Percentiles rank a stretch among this genome's conserved stretches.
Evolutionary conservation across 1,140 invertebrate genomes (phyloP).

Genomic region (Pseudomyrmex concolor): DNA sequence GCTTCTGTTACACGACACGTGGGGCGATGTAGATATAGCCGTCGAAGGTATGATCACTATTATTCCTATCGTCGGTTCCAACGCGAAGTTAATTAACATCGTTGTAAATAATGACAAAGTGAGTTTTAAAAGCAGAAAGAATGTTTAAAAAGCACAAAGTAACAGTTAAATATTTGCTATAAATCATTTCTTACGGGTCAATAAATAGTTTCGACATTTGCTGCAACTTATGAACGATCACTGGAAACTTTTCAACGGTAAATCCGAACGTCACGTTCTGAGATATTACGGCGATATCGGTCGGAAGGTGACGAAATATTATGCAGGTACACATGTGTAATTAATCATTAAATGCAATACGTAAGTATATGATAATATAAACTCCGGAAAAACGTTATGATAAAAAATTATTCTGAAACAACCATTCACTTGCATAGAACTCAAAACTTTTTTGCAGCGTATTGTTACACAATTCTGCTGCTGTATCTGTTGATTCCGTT

Average conservation of each 20-base stretch:
- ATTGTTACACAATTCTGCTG: not conserved
- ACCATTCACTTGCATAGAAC: not conserved
- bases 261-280: constrained; percentile 3
- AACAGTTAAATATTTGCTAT: not conserved
- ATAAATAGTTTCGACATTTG: constrained; percentile 3
- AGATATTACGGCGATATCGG: constrained; percentile 29
- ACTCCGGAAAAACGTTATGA: not conserved
- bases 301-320: constrained; percentile 21
- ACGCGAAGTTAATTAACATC: constrained; percentile 16
- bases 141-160: too few relatives aligned
- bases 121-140: not conserved
- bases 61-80: not conserved
- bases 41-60: not conserved
- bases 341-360: not conserved
- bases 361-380: not conserved
- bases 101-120: constrained; percentile 26
- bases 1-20: constrained; percentile 4
- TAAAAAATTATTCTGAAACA: not conserved
- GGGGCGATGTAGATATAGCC: not conserved
- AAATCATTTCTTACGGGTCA: not conserved
- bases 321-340: constrained; percentile 1
- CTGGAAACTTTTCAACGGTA: not conserved
- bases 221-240: constrained; percentile 23
- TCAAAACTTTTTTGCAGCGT: not conserved
- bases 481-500: constrained; percentile 41